These are phyloP conservation scores for Plecotus auritus DNA, from an alignment of 2,113 vertebrate genomes.

Conservation along the genomic window DNA sequence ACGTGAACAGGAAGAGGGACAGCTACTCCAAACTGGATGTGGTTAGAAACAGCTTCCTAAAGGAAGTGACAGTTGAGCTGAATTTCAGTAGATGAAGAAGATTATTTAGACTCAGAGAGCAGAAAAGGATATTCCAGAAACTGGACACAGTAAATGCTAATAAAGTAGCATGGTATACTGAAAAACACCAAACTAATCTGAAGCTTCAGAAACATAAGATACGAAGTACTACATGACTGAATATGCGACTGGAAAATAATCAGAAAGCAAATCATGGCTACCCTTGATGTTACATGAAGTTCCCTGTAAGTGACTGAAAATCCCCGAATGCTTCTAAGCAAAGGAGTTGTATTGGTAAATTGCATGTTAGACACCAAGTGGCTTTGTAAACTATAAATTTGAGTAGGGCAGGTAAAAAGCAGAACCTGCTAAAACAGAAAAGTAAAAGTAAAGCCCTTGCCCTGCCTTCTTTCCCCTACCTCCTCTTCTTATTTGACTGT, in stretches of 20 bases:
- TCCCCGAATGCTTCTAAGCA: neutral
- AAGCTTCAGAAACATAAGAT: neutral
- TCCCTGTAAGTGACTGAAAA: neutral
- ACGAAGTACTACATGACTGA: neutral
- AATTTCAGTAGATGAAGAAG: neutral
- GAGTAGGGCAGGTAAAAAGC: neutral
- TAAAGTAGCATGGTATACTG: neutral
- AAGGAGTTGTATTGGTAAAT: neutral
- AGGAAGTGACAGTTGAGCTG: neutral
- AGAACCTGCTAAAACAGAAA: neutral
- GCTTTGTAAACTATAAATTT: neutral
- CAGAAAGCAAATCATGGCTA: neutral
- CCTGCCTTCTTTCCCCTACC: neutral
- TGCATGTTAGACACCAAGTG: neutral
- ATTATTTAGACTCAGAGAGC: neutral
- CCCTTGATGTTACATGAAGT: neutral
- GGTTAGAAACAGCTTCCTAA: neutral
- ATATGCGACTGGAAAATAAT: neutral
- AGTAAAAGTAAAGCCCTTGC: neutral
- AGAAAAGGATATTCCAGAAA: neutral
- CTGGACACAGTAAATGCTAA: neutral
- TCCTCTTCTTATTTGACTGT: neutral
- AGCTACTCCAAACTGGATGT: neutral
- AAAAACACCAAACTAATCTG: neutral
- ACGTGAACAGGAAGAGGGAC: neutral